A percentile compares a stretch with the other conserved stretches of the same genome.
Conservation (phyloP, 2,113 vertebrate genomes). For the Xenotilapia leptura region DNA sequence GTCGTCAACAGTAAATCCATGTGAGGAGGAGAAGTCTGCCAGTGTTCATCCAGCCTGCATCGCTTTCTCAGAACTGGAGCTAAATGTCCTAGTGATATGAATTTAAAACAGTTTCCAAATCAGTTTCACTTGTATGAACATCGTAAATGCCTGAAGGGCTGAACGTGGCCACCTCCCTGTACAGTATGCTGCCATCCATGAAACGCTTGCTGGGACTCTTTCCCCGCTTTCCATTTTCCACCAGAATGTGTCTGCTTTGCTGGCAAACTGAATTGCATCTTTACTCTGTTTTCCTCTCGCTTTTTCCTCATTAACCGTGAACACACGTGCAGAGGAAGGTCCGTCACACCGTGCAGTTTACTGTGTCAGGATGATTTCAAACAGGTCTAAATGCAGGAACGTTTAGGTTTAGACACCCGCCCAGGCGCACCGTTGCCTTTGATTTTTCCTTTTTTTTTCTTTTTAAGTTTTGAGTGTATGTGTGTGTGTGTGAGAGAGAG, state of each 20-base stretch:
- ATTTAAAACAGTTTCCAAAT: constrained; percentile 5
- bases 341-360: constrained; percentile 14
- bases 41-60: background rate
- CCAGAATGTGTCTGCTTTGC: constrained; percentile 3
- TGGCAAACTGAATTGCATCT: constrained; percentile 10
- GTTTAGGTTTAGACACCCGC: constrained; percentile 28
- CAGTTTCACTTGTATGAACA: background rate
- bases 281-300: background rate
- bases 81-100: background rate
- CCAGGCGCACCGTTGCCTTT: constrained; percentile 37
- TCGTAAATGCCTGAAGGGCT: constrained; percentile 5
- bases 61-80: background rate
- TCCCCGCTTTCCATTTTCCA: background rate
- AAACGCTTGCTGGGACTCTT: background rate
- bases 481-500: background rate
- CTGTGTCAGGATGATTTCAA: constrained; percentile 41
- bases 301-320: constrained; percentile 39
- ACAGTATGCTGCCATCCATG: constrained; percentile 9
- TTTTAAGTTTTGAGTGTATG: background rate
- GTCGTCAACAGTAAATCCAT: background rate
- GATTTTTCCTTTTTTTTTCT: constrained; percentile 11
- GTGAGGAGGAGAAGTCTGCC: background rate
- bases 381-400: constrained; percentile 34
- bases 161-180: constrained; percentile 5
- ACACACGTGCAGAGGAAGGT: background rate